phyloP scores from a whole-genome alignment of 2,797 vertebrate genomes.

The Menidia menidia region DNA sequence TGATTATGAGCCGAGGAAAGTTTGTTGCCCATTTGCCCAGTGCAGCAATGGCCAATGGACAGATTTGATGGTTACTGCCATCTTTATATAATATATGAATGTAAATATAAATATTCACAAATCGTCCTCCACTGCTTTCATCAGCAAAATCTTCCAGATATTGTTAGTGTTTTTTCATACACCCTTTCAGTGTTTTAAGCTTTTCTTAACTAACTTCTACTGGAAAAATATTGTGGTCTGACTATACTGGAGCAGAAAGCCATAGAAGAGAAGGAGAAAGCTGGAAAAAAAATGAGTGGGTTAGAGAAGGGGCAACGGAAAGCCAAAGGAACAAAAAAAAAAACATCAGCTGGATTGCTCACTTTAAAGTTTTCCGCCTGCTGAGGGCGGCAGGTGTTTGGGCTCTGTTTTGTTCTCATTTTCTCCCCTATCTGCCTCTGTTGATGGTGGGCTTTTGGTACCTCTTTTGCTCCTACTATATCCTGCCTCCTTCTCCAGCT shows the following conservation, averaged over 20 bases:
- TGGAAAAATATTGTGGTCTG: background rate
- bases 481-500: constrained; percentile 15
- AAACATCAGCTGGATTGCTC: constrained; percentile 22
- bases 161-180: background rate
- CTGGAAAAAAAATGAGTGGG: background rate
- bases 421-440: constrained; percentile 18
- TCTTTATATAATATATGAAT: background rate
- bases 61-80: background rate
- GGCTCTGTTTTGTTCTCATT: constrained; percentile 25
- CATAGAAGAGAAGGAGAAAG: background rate
- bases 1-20: too few relatives aligned
- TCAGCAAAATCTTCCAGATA: too few relatives aligned
- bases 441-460: constrained; percentile 31
- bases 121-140: too few relatives aligned
- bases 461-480: constrained; percentile 4
- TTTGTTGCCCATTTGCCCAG: too few relatives aligned
- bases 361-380: constrained; percentile 48
- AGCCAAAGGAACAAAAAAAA: constrained; percentile 14
- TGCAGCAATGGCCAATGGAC: too few relatives aligned
- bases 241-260: background rate
- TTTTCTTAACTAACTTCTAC: background rate
- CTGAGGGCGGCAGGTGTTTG: constrained; percentile 37
- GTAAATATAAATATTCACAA: background rate
- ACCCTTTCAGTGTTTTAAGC: background rate
- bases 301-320: background rate